Base-by-base conservation (phyloP, 64 coral and sea anemone species). In the Porites australiensis region DNA sequence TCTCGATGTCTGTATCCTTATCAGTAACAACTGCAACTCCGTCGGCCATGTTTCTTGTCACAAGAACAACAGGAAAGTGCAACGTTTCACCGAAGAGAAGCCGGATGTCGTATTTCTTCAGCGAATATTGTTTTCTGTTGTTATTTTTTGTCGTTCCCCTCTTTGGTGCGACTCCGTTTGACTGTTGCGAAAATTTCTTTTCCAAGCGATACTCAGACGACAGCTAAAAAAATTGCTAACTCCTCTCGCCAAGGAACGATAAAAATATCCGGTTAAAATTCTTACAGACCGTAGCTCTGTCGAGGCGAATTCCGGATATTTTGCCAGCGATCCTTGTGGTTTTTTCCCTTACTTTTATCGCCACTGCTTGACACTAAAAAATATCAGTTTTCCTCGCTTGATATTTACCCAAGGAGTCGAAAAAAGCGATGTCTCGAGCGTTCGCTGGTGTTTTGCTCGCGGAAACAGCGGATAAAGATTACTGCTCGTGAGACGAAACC, bases 1-100 rank as follows among this genome's bases (percentile, higher is more conserved):
- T 50, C 45, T 98, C 95, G 18, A 94, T 94, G 76, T 94, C 95
- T 11, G 87, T 94, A 53, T 94, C 95, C 53, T 83, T 94, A 53
- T 90, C 77, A 44, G 95, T 79, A 50, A 93, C 85, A 22, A 98
- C 95, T 44, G 88, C 67, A 14, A 91, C 86, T 5, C 92, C 74
- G 6, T 98, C 95, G 18, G 89, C 92, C 95, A 98, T 98, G 8
- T 94, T 94, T 50, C n/a, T 3, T 60, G 53, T 16, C 27, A 6
- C 16, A 53, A 58, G 70, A 49, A 68, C 2, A 9, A 12, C 54
- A 9, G 4, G 18, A 53, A 51, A 88, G 51, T 51, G 48, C 13
- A 87, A 11, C 58, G 7, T 57, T 72, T 3, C 11, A 5, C 57
- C 27, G 8, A 50, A 27, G 54, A 50, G 67, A 88, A 14, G 44